Conservation (phyloP, 2,888 invertebrate genomes). For the Azorinus chamasolen region DNA sequence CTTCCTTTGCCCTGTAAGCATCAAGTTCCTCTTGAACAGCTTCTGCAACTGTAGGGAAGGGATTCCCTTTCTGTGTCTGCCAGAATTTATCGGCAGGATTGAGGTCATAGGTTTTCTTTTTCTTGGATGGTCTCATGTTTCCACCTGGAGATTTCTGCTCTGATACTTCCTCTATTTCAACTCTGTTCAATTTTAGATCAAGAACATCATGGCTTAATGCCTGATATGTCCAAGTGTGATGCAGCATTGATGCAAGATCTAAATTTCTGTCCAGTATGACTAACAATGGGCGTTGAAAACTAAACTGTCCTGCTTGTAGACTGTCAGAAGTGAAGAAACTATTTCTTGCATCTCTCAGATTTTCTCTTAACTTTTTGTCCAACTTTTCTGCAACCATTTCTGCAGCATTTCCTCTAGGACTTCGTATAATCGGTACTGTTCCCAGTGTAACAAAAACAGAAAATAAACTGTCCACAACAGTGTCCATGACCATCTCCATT, state of each 20-base stretch:
- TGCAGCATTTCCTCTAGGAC: slow-evolving; percentile 98
- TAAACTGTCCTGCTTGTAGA: slow-evolving; percentile 88
- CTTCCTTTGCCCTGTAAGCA: slow-evolving; percentile 96
- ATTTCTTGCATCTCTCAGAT: slow-evolving; percentile 98
- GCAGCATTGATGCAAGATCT: slow-evolving; percentile 98
- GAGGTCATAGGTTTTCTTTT: slow-evolving; percentile 95
- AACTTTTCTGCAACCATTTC: slow-evolving; percentile 99
- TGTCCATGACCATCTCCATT: slow-evolving; percentile 97
- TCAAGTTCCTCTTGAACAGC: slow-evolving; percentile 99
- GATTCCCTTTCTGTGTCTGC: slow-evolving; percentile 94
- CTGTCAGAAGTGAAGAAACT: slow-evolving; percentile 92
- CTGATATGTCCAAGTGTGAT: slow-evolving; percentile 99
- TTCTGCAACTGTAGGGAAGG: slow-evolving; percentile 94
- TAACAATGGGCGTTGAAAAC: slow-evolving; percentile 97
- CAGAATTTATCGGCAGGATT: slow-evolving; percentile 96
- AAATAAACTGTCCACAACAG: slow-evolving; percentile 98
- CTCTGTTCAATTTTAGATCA: slow-evolving; percentile 95
- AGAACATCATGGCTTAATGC: slow-evolving; percentile 98
- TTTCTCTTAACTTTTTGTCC: slow-evolving; percentile 98
- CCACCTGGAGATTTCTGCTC: slow-evolving; percentile 82
- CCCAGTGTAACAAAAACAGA: slow-evolving; percentile 99
- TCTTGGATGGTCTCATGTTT: slow-evolving; percentile 86
- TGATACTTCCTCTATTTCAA: slow-evolving; percentile 90
- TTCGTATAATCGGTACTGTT: slow-evolving; percentile 95
- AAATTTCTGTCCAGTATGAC: slow-evolving; percentile 97